phyloP scores from a whole-genome alignment of 2,888 invertebrate species.

The Sylvicola cinctus region DNA sequence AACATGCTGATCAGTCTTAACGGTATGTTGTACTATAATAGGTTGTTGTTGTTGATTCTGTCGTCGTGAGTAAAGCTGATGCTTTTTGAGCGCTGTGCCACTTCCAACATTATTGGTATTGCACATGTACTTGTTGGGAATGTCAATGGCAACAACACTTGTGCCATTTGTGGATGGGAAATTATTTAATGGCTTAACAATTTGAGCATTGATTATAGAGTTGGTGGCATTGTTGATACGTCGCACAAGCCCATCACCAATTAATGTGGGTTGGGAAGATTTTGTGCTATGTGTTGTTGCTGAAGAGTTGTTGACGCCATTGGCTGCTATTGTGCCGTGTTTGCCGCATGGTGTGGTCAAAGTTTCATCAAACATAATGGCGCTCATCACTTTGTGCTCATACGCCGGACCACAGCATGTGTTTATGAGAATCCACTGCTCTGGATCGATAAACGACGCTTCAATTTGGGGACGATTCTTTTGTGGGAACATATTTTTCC shows the following conservation, averaged over 20 bases:
- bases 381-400: conserved; percentile 13
- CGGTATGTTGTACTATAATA: too few species aligned
- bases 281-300: conserved; percentile 1
- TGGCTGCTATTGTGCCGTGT: too few species aligned
- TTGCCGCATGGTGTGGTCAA: too few species aligned
- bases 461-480: conserved; percentile 15
- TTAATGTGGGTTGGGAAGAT: neutral
- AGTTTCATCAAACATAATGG: conserved; percentile 17
- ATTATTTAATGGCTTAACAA: too few species aligned
- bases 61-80: too few species aligned
- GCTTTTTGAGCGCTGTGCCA: too few species aligned
- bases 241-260: neutral
- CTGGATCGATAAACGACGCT: conserved; percentile 16
- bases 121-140: neutral
- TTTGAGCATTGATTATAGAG: neutral
- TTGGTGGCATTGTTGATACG: neutral
- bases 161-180: too few species aligned
- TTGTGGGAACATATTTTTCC: conserved; percentile 17
- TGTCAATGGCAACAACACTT: neutral
- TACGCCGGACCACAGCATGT: conserved; percentile 21
- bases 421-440: conserved; percentile 16
- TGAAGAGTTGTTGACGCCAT: neutral
- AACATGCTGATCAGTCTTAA: too few species aligned
- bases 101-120: too few species aligned
- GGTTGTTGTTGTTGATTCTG: too few species aligned